phyloP scores from a whole-genome alignment of 2,113 vertebrate genomes.

The Paradoxurus hermaphroditus region DNA sequence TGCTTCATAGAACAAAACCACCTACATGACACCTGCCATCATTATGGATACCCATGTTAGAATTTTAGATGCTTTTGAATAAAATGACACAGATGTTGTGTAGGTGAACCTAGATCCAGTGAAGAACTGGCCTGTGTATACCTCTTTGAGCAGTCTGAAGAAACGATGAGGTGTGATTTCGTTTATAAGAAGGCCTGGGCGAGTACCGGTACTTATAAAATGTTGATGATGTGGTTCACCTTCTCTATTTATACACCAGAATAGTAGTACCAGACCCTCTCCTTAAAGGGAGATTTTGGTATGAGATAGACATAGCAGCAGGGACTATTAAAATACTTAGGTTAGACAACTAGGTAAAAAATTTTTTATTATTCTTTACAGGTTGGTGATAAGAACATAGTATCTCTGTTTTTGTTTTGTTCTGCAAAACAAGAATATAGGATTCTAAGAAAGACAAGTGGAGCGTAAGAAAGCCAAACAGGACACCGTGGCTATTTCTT shows the following conservation, averaged over 20 bases:
- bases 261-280: neutral
- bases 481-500: neutral
- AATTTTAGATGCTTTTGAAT: neutral
- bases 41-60: neutral
- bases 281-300: neutral
- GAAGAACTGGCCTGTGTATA: neutral
- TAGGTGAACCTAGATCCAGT: neutral
- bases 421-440: neutral
- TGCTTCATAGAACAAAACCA: conserved; percentile 47
- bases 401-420: neutral
- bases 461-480: neutral
- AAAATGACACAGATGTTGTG: neutral
- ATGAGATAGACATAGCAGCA: neutral
- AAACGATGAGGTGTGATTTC: neutral
- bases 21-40: conserved; percentile 24
- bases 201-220: neutral
- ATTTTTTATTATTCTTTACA: neutral
- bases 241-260: neutral
- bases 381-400: neutral
- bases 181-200: neutral
- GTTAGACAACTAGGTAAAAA: neutral
- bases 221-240: neutral
- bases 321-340: neutral
- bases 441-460: neutral
- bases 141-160: neutral